Percentiles rank a stretch among this genome's conserved stretches.
Conservation (phyloP, 2,888 invertebrate genomes). For the Melieria crassipennis region DNA sequence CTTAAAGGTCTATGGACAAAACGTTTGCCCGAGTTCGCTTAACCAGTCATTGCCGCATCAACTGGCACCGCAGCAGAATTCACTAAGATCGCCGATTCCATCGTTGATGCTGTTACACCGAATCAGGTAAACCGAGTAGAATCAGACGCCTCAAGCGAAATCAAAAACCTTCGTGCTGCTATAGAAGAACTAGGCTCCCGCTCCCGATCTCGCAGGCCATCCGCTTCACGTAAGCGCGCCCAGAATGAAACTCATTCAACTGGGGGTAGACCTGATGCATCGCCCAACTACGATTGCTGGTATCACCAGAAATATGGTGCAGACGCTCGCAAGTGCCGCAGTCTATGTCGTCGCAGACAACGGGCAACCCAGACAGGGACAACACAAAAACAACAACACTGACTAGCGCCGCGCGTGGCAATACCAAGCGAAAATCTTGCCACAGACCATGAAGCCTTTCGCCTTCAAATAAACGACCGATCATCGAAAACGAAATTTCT, state of each 20-base stretch:
- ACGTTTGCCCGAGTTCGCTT: slow-evolving; percentile 11
- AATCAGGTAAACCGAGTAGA: slow-evolving; percentile 5
- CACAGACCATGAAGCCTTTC: slow-evolving; percentile 14
- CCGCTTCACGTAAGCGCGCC: background rate
- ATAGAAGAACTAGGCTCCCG: slow-evolving; percentile 15
- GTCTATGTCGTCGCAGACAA: slow-evolving; percentile 13
- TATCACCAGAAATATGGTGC: slow-evolving; percentile 8
- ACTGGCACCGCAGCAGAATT: slow-evolving; percentile 21
- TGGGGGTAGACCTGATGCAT: background rate
- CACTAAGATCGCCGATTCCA: slow-evolving; percentile 22
- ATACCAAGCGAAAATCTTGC: background rate
- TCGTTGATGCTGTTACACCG: slow-evolving; percentile 21
- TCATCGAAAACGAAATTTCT: slow-evolving; percentile 1
- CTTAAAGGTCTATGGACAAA: slow-evolving; percentile 30
- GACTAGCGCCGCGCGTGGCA: background rate
- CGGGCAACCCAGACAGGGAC: background rate
- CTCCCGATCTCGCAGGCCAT: slow-evolving; percentile 6
- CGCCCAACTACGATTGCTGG: slow-evolving; percentile 1
- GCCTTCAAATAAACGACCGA: slow-evolving; percentile 24
- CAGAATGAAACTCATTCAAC: background rate
- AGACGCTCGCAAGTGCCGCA: slow-evolving; percentile 27
- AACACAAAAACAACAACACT: background rate
- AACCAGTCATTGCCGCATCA: slow-evolving; percentile 25
- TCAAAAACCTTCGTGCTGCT: slow-evolving; percentile 8
- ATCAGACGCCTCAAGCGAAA: background rate